Base-by-base conservation (phyloP, 2,797 vertebrate species). In the Brotula barbata region DNA sequence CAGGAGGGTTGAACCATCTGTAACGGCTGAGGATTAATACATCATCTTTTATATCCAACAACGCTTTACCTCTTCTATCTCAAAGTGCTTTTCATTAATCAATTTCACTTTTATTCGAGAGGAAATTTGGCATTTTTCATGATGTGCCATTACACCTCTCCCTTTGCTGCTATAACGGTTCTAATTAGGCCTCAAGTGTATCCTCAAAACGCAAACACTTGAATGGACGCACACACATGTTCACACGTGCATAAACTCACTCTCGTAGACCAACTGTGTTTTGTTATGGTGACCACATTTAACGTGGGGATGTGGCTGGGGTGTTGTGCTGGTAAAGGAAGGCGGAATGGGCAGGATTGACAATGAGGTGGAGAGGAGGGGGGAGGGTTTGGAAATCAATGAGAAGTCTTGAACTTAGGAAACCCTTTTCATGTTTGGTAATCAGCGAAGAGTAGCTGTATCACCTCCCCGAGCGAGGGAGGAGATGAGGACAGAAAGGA, bases 1-100 rank as follows among this genome's bases (percentile, higher is more conserved):
- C 96, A 96, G 94, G 95, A 97, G 95, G 93, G 93, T 94, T 94
- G 94, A 95, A 94, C 95, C 95, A 97, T 98, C 95, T 98, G 96
- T 96, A 98, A 97, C 93, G 91, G 93, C 91, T 86, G 93, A 94
- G 93, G 95, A 97, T 98, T 96, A 98, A 97, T 97, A 96, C 94
- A 98, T 98, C 95, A 96, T 98, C 94, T 96, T 98, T 97, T 95
- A 96, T 96, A 95, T 95, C 94, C 94, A 94, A 94, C 93, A 94
- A 95, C 90, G 91, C 91, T 94, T 93, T 95, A 96, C 93, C 93
- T 94, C 94, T 94, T 94, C 94, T 92, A 88, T 93, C 93, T 93
- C 92, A 94, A 97, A 98, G 95, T 94, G 94, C 94, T 96, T 95
- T 95, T 95, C 95, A 97, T 95, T 96, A 95, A 95, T 96, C 94